These are phyloP conservation scores for Calycopis cecrops DNA, from an alignment of 1,140 invertebrate genomes.

Conservation along the genomic window DNA sequence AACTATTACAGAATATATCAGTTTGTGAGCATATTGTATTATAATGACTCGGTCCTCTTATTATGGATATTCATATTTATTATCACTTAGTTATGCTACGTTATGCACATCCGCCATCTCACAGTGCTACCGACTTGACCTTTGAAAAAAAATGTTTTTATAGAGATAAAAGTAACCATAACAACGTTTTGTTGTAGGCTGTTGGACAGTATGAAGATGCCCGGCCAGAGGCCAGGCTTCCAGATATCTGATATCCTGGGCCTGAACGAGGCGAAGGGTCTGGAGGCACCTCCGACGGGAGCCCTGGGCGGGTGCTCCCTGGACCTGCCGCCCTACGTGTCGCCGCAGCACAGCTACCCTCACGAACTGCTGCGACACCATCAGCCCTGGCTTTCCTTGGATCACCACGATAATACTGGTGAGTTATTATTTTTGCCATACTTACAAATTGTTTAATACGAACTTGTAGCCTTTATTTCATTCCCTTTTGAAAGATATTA, in stretches of 20 bases:
- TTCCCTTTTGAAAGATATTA: too few relatives aligned
- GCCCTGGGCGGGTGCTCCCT: constrained; percentile 36
- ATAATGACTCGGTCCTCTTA: too few relatives aligned
- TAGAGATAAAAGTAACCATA: too few relatives aligned
- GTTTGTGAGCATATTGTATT: too few relatives aligned
- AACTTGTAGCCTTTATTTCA: too few relatives aligned
- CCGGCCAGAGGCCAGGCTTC: constrained; percentile 79
- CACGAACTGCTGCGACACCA: constrained; percentile 62
- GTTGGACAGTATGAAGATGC: constrained; percentile 81
- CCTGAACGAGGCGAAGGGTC: constrained; percentile 68
- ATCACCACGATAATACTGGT: constrained; percentile 57
- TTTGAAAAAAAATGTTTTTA: too few relatives aligned
- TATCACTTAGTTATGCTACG: too few relatives aligned
- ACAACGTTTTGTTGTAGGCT: constrained; percentile 63
- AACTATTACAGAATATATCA: too few relatives aligned
- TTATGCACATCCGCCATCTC: too few relatives aligned
- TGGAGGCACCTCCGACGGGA: constrained; percentile 40
- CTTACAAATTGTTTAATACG: not conserved
- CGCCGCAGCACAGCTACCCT: constrained; percentile 50
- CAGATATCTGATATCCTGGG: constrained; percentile 86
- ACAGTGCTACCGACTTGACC: too few relatives aligned
- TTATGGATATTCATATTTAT: too few relatives aligned
- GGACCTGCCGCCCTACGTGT: constrained; percentile 49
- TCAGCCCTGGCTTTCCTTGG: constrained; percentile 61
- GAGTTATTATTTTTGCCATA: constrained; percentile 26